These are phyloP conservation scores for Iphiclides podalirius DNA, from an alignment of 2,888 invertebrate species.

Conservation along the genomic window DNA sequence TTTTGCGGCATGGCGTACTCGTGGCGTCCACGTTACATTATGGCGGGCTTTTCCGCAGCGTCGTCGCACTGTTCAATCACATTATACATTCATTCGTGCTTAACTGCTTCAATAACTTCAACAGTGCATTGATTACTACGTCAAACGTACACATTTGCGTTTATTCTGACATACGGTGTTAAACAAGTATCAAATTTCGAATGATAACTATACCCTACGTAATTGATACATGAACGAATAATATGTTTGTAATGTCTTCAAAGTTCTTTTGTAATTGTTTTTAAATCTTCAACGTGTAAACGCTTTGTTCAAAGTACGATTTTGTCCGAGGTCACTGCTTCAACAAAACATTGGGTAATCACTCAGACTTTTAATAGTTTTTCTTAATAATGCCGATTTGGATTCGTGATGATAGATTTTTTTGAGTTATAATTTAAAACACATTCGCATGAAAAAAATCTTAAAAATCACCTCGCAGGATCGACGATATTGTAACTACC, in stretches of 20 bases:
- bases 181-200: conserved; percentile 11
- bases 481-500: too few relatives aligned
- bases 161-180: not conserved
- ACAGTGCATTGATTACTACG: not conserved
- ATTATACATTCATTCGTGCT: not conserved
- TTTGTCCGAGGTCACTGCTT: conserved; percentile 66
- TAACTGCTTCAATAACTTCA: not conserved
- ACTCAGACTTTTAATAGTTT: conserved; percentile 46
- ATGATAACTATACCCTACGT: conserved; percentile 25
- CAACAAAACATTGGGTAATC: conserved; percentile 66
- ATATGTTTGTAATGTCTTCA: too few relatives aligned
- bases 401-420: conserved; percentile 4
- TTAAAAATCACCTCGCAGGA: too few relatives aligned
- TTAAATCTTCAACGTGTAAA: conserved; percentile 28
- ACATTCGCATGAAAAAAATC: not conserved
- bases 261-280: conserved; percentile 26
- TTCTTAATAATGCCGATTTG: conserved; percentile 22
- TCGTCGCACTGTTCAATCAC: conserved; percentile 18
- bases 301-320: conserved; percentile 65
- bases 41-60: conserved; percentile 54
- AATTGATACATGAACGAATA: too few relatives aligned
- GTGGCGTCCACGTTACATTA: conserved; percentile 71
- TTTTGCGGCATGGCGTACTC: conserved; percentile 56
- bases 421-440: not conserved
- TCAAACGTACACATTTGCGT: not conserved